Conservation (phyloP, 2,113 vertebrate species). For the Glareola pratincola region DNA sequence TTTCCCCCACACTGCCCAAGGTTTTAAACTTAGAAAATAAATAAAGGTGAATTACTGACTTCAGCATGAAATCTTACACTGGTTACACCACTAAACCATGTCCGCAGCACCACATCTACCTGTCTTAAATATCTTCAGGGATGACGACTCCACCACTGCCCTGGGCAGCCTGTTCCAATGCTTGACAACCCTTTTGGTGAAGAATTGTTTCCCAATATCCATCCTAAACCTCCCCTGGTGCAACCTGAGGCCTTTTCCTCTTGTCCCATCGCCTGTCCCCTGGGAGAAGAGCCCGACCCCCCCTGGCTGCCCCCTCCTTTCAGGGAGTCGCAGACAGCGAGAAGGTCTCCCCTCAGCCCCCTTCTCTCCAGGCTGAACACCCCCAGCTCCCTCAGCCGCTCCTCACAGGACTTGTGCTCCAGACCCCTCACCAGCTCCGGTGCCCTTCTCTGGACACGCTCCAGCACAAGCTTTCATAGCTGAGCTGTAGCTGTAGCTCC, state of each 20-base stretch:
- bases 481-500: background rate
- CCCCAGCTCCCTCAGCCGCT: background rate
- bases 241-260: background rate
- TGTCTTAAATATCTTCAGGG: background rate
- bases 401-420: background rate
- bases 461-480: background rate
- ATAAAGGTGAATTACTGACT: background rate
- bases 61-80: background rate
- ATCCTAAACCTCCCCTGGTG: background rate
- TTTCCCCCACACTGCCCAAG: background rate
- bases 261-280: background rate
- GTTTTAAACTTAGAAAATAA: background rate
- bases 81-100: background rate
- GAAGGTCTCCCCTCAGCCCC: background rate
- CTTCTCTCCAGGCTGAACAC: background rate
- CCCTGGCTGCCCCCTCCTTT: background rate
- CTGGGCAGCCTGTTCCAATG: background rate
- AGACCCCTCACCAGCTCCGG: background rate
- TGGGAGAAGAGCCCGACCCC: background rate
- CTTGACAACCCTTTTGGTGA: background rate
- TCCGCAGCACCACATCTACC: background rate
- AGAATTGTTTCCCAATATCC: background rate
- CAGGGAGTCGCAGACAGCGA: background rate
- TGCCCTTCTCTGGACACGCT: background rate
- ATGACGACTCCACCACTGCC: background rate